Conservation (phyloP, 2,113 vertebrate genomes). For the Taxidea taxus region DNA sequence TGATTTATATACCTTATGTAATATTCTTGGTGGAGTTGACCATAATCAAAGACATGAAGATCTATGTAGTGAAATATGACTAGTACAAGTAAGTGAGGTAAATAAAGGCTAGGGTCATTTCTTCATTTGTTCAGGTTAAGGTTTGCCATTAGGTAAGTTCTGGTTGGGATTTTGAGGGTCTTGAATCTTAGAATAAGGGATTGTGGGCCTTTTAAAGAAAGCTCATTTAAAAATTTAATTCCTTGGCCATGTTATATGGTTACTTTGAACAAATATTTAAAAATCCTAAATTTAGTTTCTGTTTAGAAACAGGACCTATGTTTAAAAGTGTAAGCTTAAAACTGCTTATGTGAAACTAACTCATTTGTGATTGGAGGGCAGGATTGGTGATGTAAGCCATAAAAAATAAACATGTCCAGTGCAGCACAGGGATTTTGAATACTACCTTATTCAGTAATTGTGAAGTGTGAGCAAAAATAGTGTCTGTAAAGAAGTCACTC, state of each 20-base stretch:
- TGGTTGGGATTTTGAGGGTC: background rate
- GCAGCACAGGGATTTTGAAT: background rate
- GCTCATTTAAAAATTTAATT: background rate
- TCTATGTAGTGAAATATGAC: background rate
- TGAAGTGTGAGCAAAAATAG: background rate
- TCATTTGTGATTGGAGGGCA: background rate
- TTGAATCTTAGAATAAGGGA: background rate
- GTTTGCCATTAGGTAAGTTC: background rate
- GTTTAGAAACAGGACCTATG: background rate
- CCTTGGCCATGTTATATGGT: background rate
- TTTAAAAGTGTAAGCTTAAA: background rate
- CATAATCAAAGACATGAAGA: background rate
- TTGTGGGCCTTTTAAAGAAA: background rate
- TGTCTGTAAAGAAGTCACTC: background rate
- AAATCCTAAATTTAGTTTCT: background rate
- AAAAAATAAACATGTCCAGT: background rate
- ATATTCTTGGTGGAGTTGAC: background rate
- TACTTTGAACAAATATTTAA: background rate
- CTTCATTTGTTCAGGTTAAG: background rate
- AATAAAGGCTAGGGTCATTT: background rate
- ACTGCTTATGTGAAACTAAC: background rate
- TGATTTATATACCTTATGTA: background rate
- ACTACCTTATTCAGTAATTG: conserved; percentile 11
- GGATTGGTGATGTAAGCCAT: background rate
- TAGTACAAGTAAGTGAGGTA: background rate